Evolutionary conservation across 2,888 invertebrate species (phyloP).

Genomic region (Ophioninae sp.): DNA sequence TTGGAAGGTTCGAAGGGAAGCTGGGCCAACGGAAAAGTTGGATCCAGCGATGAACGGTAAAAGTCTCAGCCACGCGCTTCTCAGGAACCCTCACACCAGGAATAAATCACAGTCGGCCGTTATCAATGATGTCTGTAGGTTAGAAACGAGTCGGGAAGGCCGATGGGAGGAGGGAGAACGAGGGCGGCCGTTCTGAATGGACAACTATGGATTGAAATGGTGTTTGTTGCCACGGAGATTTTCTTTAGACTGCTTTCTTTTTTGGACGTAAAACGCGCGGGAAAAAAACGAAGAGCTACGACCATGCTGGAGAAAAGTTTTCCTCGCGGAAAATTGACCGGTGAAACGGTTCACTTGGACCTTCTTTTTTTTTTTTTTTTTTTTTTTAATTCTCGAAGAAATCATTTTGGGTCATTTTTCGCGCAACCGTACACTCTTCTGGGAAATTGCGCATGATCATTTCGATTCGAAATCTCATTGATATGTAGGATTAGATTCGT

Average conservation of each 20-base stretch:
- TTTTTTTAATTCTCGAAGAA: not conserved
- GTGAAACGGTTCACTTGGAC: not conserved
- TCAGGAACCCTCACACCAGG: constrained; percentile 15
- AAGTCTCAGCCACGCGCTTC: constrained; percentile 26
- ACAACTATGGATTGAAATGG: not conserved
- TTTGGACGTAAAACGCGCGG: not conserved
- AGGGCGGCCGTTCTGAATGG: not conserved
- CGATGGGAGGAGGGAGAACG: not conserved
- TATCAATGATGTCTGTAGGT: constrained; percentile 10
- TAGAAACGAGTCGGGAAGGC: not conserved
- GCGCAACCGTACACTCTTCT: no score
- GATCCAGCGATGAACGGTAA: constrained; percentile 29
- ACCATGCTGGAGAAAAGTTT: not conserved
- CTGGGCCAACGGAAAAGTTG: constrained; percentile 7
- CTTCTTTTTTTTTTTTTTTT: not conserved
- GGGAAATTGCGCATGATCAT: not conserved
- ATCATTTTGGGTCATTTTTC: constrained; percentile 1
- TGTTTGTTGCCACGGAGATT: not conserved
- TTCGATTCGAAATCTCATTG: not conserved
- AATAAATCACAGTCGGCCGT: constrained; percentile 29
- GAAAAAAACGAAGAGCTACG: not conserved
- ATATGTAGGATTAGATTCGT: not conserved
- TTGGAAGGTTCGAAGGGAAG: not conserved
- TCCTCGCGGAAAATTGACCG: constrained; percentile 22
- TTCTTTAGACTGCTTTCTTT: not conserved